phyloP scores from a whole-genome alignment of 2,113 vertebrate genomes.

The Petroica traversi region DNA sequence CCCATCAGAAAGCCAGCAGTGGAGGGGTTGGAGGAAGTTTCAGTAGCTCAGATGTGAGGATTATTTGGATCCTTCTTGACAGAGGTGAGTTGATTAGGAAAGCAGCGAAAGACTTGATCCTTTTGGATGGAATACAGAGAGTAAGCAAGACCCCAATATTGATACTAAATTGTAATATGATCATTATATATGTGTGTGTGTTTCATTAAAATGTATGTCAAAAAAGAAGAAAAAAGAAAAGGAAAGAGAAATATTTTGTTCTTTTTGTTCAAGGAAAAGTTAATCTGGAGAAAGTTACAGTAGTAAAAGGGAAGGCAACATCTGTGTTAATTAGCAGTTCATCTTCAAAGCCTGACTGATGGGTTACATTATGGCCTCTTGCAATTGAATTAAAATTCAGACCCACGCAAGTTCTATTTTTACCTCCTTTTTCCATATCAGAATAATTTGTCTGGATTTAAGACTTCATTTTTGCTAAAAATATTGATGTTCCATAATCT shows the following conservation, averaged over 20 bases:
- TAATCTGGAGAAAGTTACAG: background rate
- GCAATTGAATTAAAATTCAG: constrained; percentile 25
- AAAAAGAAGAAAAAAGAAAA: background rate
- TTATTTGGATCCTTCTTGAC: background rate
- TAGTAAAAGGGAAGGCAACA: constrained; percentile 20
- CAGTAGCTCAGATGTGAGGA: background rate
- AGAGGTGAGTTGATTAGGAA: background rate
- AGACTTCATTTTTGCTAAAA: constrained; percentile 21
- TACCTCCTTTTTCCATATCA: background rate
- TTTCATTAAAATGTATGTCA: background rate
- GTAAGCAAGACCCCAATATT: background rate
- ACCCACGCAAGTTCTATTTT: constrained; percentile 7
- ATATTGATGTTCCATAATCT: background rate
- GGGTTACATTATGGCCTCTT: constrained; percentile 2
- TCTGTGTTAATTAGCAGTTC: constrained; percentile 57
- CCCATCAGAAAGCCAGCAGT: background rate
- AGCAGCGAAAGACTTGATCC: background rate
- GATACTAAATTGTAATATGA: background rate
- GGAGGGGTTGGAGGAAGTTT: background rate
- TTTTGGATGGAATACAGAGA: background rate
- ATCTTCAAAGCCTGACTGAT: constrained; percentile 32
- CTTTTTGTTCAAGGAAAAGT: constrained; percentile 1
- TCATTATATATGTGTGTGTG: background rate
- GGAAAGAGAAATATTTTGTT: background rate
- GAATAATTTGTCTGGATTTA: constrained; percentile 24